Conservation (phyloP, 2,888 invertebrate genomes). For the Eupeodes latifasciatus region DNA sequence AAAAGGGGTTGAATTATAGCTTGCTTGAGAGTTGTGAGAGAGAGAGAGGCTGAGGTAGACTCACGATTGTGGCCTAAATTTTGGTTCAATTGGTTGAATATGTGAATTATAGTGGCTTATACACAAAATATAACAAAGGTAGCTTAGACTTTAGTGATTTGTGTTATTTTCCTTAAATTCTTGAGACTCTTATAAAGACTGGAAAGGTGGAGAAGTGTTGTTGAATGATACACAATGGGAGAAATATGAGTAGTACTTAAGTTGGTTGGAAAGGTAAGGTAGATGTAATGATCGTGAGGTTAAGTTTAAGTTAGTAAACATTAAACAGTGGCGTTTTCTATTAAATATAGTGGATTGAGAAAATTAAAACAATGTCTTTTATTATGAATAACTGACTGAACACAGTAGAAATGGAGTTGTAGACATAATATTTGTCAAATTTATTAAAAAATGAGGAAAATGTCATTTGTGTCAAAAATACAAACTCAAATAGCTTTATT, state of each 20-base stretch:
- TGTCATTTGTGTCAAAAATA: no score
- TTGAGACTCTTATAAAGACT: slow-evolving; percentile 11
- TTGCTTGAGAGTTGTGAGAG: not conserved
- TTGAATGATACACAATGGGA: not conserved
- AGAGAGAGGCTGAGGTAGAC: slow-evolving; percentile 51
- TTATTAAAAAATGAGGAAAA: no score
- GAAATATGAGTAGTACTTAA: not conserved
- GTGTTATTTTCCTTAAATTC: slow-evolving; percentile 7
- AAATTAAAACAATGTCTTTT: no score
- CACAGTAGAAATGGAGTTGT: no score
- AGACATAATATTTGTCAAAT: no score
- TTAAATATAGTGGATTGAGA: no score
- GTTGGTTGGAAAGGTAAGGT: not conserved
- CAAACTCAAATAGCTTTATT: no score
- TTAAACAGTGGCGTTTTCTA: not conserved
- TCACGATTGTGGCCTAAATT: slow-evolving; percentile 70
- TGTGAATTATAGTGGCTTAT: not conserved
- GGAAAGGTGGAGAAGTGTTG: slow-evolving; percentile 50
- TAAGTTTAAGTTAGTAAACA: not conserved
- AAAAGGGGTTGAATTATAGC: slow-evolving; percentile 21
- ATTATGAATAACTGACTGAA: no score
- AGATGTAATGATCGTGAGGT: not conserved
- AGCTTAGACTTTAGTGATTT: slow-evolving; percentile 1
- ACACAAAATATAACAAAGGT: not conserved
- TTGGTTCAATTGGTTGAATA: slow-evolving; percentile 14